Evolutionary conservation across 2,113 vertebrate genomes (phyloP).

Genomic region (cat (Felis catus)): DNA sequence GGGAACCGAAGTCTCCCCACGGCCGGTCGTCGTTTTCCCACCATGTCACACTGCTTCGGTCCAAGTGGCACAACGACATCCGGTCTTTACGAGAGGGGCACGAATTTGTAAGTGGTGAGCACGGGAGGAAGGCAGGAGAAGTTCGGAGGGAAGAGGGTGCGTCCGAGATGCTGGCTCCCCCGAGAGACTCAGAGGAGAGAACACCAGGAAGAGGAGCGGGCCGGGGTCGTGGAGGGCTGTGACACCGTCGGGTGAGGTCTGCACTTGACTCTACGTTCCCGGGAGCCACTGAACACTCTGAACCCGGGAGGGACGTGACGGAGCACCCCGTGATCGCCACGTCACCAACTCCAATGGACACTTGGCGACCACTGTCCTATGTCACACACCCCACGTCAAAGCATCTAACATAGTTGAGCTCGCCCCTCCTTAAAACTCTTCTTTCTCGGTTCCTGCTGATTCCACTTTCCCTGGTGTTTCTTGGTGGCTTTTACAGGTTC

Average conservation of each 20-base stretch:
- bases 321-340: not conserved
- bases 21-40: not conserved
- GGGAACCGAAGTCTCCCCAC: not conserved
- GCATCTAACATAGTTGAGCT: accelerated
- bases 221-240: not conserved
- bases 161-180: not conserved
- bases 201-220: not conserved
- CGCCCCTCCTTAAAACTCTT: not conserved
- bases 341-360: too few relatives aligned
- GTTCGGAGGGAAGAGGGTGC: not conserved
- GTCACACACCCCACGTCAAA: not conserved
- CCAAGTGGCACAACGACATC: too few relatives aligned
- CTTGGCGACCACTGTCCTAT: accelerated
- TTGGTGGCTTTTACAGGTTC: not conserved
- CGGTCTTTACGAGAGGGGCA: not conserved
- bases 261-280: not conserved
- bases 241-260: not conserved
- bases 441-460: not conserved
- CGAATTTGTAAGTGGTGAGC: not conserved
- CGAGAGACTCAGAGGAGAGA: too few relatives aligned
- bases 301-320: not conserved
- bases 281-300: not conserved
- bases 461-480: not conserved
- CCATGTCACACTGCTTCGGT: not conserved
- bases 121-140: not conserved